Evolutionary conservation across 2,888 invertebrate genomes (phyloP).

Genomic region (Mongoloraphidia duomilia): DNA sequence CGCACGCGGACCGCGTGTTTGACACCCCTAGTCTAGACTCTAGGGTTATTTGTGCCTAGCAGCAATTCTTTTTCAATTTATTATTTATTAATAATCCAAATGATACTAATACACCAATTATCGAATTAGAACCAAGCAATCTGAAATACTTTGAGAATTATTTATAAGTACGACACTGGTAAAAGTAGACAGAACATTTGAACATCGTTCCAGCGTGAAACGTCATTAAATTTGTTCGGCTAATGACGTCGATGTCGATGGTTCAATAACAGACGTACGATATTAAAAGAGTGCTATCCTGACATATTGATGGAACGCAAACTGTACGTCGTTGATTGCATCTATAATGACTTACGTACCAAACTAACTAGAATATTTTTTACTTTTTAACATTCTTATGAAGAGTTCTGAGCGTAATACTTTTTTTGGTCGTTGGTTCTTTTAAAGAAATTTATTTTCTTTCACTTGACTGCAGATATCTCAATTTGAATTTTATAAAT

Average conservation of each 20-base stretch:
- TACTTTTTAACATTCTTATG: not conserved
- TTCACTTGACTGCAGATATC: not conserved
- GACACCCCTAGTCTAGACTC: too few relatives aligned
- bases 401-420: not conserved
- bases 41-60: too few relatives aligned
- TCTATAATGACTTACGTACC: not conserved
- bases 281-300: not conserved
- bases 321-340: not conserved
- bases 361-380: not conserved
- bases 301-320: not conserved
- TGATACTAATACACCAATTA: too few relatives aligned
- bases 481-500: too few relatives aligned
- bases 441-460: not conserved
- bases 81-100: too few relatives aligned
- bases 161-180: too few relatives aligned
- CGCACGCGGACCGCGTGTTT: too few relatives aligned
- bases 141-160: too few relatives aligned
- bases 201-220: constrained; percentile 21
- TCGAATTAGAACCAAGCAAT: too few relatives aligned
- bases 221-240: constrained; percentile 23
- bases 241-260: constrained; percentile 20
- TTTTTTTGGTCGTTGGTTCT: not conserved
- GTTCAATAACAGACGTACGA: constrained; percentile 17
- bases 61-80: too few relatives aligned
- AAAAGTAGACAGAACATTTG: too few relatives aligned